Base-by-base conservation (phyloP, 2,113 vertebrate genomes). In the Chamaetylas fuelleborni region DNA sequence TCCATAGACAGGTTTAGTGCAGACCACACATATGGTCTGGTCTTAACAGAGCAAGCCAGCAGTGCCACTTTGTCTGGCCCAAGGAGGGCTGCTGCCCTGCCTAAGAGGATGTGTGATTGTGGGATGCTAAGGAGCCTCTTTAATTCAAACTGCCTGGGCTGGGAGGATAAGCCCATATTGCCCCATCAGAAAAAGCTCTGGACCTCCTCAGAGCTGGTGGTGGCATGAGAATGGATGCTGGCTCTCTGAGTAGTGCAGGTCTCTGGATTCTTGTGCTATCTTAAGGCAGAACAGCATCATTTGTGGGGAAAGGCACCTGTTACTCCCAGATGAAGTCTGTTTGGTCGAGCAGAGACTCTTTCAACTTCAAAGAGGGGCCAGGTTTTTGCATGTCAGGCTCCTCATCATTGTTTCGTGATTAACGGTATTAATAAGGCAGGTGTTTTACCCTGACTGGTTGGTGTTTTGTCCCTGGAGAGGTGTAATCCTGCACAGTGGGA, bases 141-240 rank as follows among this genome's bases (percentile, higher is more conserved):
- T 60, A 73, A 29, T 29, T 40, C 0, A 0, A 14, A 33, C 14
- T 1, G 0, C 18, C n/a, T 50, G 29, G 54, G 5, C 31, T 57
- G 42, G 11, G 23, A 81, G 15, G 28, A 38, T 73, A 24, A 81
- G 7, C 26, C 58, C 6, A 3, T 25, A 17, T 4, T 58, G 12
- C 12, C 10, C 9, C 12, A 31, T 17, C 22, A 77, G 62, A 33
- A 13, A 43, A 54, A 88, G 5, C 5, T 38, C 85, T 31, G 20
- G 24, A 56, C 13, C 12, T 76, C 31, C 40, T 65, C 3, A 1
- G 57, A 64, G 14, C 28, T 61, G 71, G 25, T 0, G 1, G 3
- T 40, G 13, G 12, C 2, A 0, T 29, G 14, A 40, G 22, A 7
- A 19, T 11, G 18, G 8, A 47, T 0, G 1, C 5, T 0, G 0